Evolutionary conservation across 2,797 vertebrate species (phyloP).

Genomic region (Staurois parvus): DNA sequence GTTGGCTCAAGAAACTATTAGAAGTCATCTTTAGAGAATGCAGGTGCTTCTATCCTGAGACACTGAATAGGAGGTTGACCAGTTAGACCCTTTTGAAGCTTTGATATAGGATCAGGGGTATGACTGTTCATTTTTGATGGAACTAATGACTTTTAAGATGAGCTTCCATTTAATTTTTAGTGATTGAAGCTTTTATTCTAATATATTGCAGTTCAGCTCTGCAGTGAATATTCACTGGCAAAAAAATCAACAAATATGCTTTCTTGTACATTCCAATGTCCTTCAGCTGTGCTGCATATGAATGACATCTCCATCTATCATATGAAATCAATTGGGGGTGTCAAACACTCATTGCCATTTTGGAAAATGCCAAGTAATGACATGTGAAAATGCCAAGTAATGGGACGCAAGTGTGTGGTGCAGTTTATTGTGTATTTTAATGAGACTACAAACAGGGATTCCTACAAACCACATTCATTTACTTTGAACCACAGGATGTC

Average conservation of each 20-base stretch:
- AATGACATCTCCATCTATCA: background rate
- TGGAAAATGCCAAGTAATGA: background rate
- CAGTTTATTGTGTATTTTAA: background rate
- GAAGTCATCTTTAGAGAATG: too few relatives aligned
- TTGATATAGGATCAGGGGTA: too few relatives aligned
- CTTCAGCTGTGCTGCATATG: background rate
- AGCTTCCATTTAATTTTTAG: background rate
- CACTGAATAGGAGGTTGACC: too few relatives aligned
- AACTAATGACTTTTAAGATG: too few relatives aligned
- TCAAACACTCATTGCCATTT: background rate
- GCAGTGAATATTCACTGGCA: background rate
- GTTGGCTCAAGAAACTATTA: too few relatives aligned
- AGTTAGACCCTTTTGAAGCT: too few relatives aligned
- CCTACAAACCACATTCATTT: background rate
- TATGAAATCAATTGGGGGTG: background rate
- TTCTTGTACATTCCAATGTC: background rate
- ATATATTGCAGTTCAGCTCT: background rate
- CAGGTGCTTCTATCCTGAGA: too few relatives aligned
- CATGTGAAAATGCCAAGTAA: background rate
- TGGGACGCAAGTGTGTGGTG: background rate
- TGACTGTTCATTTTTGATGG: too few relatives aligned
- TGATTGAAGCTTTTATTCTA: background rate
- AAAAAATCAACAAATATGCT: background rate
- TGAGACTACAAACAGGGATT: background rate
- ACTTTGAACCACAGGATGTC: background rate